phyloP scores from a whole-genome alignment of 2,113 vertebrate species.

The Tachysurus vachellii region DNA sequence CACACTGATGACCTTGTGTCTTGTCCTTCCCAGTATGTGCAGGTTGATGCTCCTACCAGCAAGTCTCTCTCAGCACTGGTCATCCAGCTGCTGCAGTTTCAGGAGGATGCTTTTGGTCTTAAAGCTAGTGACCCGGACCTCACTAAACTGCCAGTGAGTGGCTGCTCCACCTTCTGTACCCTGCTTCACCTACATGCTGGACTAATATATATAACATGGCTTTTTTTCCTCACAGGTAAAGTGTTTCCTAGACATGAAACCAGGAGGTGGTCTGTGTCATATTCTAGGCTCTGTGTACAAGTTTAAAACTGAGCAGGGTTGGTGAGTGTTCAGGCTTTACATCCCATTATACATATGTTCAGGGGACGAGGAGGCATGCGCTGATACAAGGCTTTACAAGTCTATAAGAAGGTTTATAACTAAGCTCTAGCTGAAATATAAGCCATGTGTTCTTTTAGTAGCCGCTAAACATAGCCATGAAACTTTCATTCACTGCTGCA shows the following conservation, averaged over 20 bases:
- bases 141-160: slow-evolving; percentile 94
- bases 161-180: neutral
- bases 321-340: slow-evolving; percentile 75
- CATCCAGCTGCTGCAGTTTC: slow-evolving; percentile 94
- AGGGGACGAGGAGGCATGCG: neutral
- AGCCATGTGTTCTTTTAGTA: neutral
- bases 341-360: neutral
- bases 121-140: slow-evolving; percentile 85
- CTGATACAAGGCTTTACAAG: neutral
- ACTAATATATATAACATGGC: neutral
- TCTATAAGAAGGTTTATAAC: neutral
- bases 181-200: neutral
- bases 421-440: too few relatives aligned
- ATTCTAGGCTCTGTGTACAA: slow-evolving; percentile 95
- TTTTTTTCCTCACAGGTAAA: slow-evolving; percentile 77
- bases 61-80: slow-evolving; percentile 88
- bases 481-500: slow-evolving; percentile 50
- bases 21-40: slow-evolving; percentile 77
- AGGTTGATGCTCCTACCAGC: slow-evolving; percentile 90
- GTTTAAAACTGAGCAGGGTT: slow-evolving; percentile 95
- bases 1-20: neutral
- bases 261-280: slow-evolving; percentile 91
- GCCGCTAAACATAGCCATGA: neutral
- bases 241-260: slow-evolving; percentile 92
- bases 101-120: slow-evolving; percentile 93